These are phyloP conservation scores for Zele albiditarsus DNA, from an alignment of 2,888 invertebrate species.

Conservation along the genomic window DNA sequence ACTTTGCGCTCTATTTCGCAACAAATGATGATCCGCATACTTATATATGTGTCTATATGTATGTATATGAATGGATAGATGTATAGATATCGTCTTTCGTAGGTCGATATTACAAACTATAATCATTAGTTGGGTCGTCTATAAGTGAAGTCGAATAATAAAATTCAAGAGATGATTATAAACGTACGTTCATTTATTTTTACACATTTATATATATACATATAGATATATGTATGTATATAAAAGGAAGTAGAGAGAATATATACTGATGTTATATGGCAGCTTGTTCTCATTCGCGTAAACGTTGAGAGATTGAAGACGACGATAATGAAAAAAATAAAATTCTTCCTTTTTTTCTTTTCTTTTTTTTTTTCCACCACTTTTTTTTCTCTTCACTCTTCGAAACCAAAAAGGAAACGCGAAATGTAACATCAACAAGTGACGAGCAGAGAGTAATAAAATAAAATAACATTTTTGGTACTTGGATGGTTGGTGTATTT, in stretches of 20 bases:
- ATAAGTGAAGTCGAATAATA: constrained; percentile 18
- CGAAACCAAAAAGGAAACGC: not conserved
- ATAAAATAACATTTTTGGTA: constrained; percentile 6
- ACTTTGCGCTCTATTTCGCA: constrained; percentile 43
- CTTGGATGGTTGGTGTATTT: not conserved
- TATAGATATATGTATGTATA: not conserved
- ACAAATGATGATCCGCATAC: constrained; percentile 46
- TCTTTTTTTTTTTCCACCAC: no score
- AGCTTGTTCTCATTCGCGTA: constrained; percentile 15
- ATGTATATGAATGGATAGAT: not conserved
- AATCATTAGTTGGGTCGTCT: constrained; percentile 5
- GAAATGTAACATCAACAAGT: not conserved
- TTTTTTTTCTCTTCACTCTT: no score
- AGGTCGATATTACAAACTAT: constrained; percentile 14
- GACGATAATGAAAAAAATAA: constrained; percentile 9
- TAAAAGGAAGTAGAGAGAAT: constrained; percentile 3
- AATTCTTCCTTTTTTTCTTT: no score
- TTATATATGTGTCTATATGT: constrained; percentile 23
- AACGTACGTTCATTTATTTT: constrained; percentile 2
- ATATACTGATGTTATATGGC: not conserved
- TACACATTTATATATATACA: not conserved
- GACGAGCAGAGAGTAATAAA: constrained; percentile 5
- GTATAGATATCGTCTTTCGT: constrained; percentile 8
- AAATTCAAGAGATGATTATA: constrained; percentile 10
- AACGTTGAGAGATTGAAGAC: constrained; percentile 2